Conservation (phyloP, 2,797 vertebrate genomes). For the Rhadinocentrus ornatus region DNA sequence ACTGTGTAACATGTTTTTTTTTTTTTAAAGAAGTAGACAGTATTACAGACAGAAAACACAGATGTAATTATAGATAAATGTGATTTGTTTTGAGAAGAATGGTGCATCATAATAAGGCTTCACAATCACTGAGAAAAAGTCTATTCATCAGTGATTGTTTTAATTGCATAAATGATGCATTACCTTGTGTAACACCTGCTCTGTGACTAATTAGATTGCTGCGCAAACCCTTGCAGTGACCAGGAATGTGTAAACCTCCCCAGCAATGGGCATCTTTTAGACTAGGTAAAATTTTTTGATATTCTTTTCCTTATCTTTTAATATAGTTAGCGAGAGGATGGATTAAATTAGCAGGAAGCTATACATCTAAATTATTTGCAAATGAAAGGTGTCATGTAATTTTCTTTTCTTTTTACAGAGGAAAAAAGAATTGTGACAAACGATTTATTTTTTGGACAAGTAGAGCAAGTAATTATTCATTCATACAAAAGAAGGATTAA, state of each 20-base stretch:
- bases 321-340: conserved; percentile 13
- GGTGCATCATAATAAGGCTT: conserved; percentile 45
- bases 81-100: conserved; percentile 58
- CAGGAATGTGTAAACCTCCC: conserved; percentile 14
- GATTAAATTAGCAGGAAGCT: conserved; percentile 40
- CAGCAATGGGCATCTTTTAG: conserved; percentile 23
- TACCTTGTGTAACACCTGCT: conserved; percentile 39
- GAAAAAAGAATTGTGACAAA: not conserved
- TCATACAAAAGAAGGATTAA: not conserved
- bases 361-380: conserved; percentile 21
- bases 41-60: conserved; percentile 50
- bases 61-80: conserved; percentile 65
- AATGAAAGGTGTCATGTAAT: not conserved
- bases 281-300: conserved; percentile 28
- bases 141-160: conserved; percentile 40
- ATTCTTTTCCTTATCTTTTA: conserved; percentile 28
- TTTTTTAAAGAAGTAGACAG: not conserved
- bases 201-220: conserved; percentile 49
- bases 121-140: conserved; percentile 10
- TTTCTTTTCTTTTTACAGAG: not conserved
- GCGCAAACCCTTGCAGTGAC: conserved; percentile 37
- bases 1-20: conserved; percentile 49
- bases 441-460: not conserved
- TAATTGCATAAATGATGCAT: conserved; percentile 55
- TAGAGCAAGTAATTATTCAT: not conserved